Base-by-base conservation (phyloP, 2,888 invertebrate species). In the Megastigmus dorsalis region DNA sequence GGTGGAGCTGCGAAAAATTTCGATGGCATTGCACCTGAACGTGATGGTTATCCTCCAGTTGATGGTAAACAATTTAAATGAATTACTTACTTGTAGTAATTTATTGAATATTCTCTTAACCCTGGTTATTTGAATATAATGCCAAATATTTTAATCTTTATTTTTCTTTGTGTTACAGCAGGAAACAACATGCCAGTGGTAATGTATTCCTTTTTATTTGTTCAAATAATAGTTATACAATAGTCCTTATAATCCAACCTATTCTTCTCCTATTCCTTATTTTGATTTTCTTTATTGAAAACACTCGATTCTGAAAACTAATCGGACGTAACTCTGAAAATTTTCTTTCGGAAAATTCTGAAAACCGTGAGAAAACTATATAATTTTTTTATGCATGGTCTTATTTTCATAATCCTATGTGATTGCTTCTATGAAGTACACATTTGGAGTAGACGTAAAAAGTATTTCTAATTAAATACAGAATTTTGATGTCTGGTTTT, bases 121-220 rank as follows among this genome's bases (percentile, higher is more conserved):
- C 4, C 2, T 20, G 9, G 15, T 38, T 13, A 36, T 63, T 33
- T n/a, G n/a, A n/a, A 48, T 41, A 59, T 15, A 18, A 26, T 36
- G 3, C 50, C 41, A 20, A 45, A 54, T 45, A 59, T 36, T 55
- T 52, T 63, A 73, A 66, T 72, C 15, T 10, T 45, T 45, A 52
- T 50, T 38, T 15, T 50, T 77, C 62, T 74, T 75, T 59, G 50
- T 43, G 63, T 86, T 83, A 33, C 81, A 86, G 86, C 85, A 76
- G 87, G 86, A 82, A 86, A 84, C 86, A 85, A 83, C 82, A 79
- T 88, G 82, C 88, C 88, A 84, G 88, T 87, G 88, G 88, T 88
- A 88, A 88, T 70, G 87, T 87, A 88, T 85, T 82, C 71, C n/a
- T 63, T 82, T 82, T 84, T 62, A 50, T 66, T 79, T 74, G 76